Conservation (phyloP, 1,140 invertebrate genomes). For the Aphaenogaster floridana region DNA sequence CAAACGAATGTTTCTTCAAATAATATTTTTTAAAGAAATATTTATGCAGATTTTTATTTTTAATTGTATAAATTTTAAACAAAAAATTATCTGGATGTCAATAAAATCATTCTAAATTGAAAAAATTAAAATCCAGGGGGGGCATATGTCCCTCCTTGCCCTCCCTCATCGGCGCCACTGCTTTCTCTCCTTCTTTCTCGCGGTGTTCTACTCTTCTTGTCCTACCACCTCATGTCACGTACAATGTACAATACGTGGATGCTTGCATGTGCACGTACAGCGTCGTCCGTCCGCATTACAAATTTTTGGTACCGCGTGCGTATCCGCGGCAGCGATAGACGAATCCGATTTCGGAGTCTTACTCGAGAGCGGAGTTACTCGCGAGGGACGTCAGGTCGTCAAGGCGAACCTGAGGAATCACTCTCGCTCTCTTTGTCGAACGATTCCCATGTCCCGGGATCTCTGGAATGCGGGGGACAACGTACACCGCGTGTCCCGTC, state of each 20-base stretch:
- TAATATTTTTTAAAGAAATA: too few species aligned
- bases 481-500: not conserved
- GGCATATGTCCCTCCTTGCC: too few species aligned
- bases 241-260: not conserved
- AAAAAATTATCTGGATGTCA: too few species aligned
- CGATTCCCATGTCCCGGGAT: not conserved
- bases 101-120: too few species aligned
- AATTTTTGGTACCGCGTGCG: constrained; percentile 8
- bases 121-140: too few species aligned
- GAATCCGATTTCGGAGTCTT: not conserved
- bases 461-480: not conserved
- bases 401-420: not conserved
- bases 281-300: not conserved
- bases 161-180: too few species aligned
- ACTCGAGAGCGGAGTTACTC: not conserved
- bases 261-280: not conserved
- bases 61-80: too few species aligned
- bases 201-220: too few species aligned
- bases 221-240: not conserved
- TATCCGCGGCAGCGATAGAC: not conserved
- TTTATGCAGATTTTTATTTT: too few species aligned
- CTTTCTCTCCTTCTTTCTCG: too few species aligned
- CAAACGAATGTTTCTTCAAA: too few species aligned
- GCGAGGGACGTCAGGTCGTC: not conserved
- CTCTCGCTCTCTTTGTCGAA: constrained; percentile 18